Conservation (phyloP, 2,113 vertebrate genomes). For the Paramormyrops kingsleyae region DNA sequence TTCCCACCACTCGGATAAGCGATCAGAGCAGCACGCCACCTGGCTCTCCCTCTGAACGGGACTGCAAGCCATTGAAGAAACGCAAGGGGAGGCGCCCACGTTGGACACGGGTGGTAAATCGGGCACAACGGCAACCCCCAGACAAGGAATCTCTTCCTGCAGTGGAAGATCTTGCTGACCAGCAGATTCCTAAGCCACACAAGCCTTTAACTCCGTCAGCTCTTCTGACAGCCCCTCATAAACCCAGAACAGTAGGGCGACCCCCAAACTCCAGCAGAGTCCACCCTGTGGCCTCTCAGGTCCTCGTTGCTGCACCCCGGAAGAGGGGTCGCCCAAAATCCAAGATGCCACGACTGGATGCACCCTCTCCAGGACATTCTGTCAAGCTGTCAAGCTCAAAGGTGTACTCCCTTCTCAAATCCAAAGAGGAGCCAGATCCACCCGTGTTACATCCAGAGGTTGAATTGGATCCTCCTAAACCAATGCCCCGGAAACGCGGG, state of each 20-base stretch:
- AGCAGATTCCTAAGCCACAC: slow-evolving; percentile 36
- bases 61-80: slow-evolving; percentile 85
- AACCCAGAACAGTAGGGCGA: slow-evolving; percentile 61
- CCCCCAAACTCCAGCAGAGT: slow-evolving; percentile 61
- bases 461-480: slow-evolving; percentile 81
- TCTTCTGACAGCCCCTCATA: slow-evolving; percentile 41
- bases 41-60: slow-evolving; percentile 63
- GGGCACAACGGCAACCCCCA: slow-evolving; percentile 42
- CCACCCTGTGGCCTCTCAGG: slow-evolving; percentile 41
- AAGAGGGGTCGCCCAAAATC: slow-evolving; percentile 85
- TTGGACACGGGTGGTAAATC: slow-evolving; percentile 77
- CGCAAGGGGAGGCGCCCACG: slow-evolving; percentile 83
- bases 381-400: slow-evolving; percentile 82
- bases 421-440: slow-evolving; percentile 89
- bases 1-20: slow-evolving; percentile 50
- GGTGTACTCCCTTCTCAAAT: slow-evolving; percentile 82
- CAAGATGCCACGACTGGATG: slow-evolving; percentile 89
- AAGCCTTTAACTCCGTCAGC: slow-evolving; percentile 49
- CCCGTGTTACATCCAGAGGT: slow-evolving; percentile 93
- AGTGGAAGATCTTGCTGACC: neutral
- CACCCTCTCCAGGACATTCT: slow-evolving; percentile 68
- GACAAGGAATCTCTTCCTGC: slow-evolving; percentile 27
- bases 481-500: slow-evolving; percentile 84
- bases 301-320: slow-evolving; percentile 52
- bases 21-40: slow-evolving; percentile 56